Base-by-base conservation (phyloP, 2,888 invertebrate genomes). In the Theretra japonica region DNA sequence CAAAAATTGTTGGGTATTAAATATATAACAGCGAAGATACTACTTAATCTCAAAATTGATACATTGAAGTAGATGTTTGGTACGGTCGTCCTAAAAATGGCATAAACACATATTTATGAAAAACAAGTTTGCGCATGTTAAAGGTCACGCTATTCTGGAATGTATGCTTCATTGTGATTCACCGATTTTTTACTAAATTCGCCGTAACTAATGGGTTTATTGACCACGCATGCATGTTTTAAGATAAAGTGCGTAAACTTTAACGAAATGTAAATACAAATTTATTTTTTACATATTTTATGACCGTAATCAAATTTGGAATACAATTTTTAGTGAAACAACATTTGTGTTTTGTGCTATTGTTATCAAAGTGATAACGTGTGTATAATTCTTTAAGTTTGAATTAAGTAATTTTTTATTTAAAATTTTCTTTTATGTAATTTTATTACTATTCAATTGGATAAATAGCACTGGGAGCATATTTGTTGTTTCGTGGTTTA, bases 161-260 rank as follows among this genome's bases (percentile, higher is more conserved):
- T 23, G 11, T 58, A 11, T 23, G 21, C 21, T 21, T 17, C 48
- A 25, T 8, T 21, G 21, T 62, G 62, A 62, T 41, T 62, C 62
- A 62, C 33, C 62, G 4, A 48, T 23, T 65, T 65, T 23, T 4
- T 48, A 48, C 48, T 23, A 23, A 23, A 41, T 25, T 48, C 7
- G 17, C 41, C 48, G 23, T 65, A 48, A 48, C 48, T 33, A 62
- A 62, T 33, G 48, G 41, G 65, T 41, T 65, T 65, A 65, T 65
- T 48, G 65, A 65, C 65, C 48, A 65, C 23, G 23, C 23, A 41
- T 17, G 15, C 65, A 21, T 41, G 53, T 15, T 65, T 41, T 17
- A 17, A 48, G 11, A 17, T 15, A 21, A 23, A 65, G 4, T 48
- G 25, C 25, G 17, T 8, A 1, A 8, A 7, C 23, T 15, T 58